A percentile compares a stretch with the other conserved stretches of the same genome.
Conservation (phyloP, 2,888 invertebrate genomes). For the Epistrophella euchroma region DNA sequence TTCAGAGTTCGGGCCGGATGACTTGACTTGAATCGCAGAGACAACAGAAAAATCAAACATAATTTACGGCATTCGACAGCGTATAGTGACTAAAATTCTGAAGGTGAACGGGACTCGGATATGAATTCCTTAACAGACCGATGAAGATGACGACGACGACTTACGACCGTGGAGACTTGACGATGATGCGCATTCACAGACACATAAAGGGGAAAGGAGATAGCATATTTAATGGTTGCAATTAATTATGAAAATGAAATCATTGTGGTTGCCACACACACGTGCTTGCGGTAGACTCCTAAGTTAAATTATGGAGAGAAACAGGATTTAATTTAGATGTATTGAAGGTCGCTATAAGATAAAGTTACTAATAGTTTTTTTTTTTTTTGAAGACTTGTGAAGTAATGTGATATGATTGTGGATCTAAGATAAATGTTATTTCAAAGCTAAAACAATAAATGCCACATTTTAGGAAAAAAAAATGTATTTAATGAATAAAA, state of each 20-base stretch:
- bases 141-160: not conserved
- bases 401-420: slow-evolving; percentile 39
- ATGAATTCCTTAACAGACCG: slow-evolving; percentile 40
- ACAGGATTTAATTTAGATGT: slow-evolving; percentile 57
- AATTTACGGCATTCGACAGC: slow-evolving; percentile 65
- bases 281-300: slow-evolving; percentile 28
- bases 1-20: not conserved
- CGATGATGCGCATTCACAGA: slow-evolving; percentile 17
- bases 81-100: slow-evolving; percentile 44
- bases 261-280: slow-evolving; percentile 61
- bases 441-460: not conserved
- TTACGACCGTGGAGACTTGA: not conserved
- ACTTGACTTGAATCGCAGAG: slow-evolving; percentile 12
- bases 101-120: slow-evolving; percentile 69
- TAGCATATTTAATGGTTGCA: slow-evolving; percentile 65
- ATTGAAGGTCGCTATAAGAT: slow-evolving; percentile 51
- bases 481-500: not conserved
- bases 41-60: slow-evolving; percentile 38
- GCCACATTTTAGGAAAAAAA: not conserved
- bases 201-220: slow-evolving; percentile 1
- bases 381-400: slow-evolving; percentile 2
- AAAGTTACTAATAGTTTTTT: slow-evolving; percentile 16
- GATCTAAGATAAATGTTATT: slow-evolving; percentile 21
- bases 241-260: slow-evolving; percentile 74
- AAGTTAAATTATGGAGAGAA: not conserved